Conservation (phyloP, 37 sponge, comb jelly and placozoan genomes). For the Oopsacas minuta region DNA sequence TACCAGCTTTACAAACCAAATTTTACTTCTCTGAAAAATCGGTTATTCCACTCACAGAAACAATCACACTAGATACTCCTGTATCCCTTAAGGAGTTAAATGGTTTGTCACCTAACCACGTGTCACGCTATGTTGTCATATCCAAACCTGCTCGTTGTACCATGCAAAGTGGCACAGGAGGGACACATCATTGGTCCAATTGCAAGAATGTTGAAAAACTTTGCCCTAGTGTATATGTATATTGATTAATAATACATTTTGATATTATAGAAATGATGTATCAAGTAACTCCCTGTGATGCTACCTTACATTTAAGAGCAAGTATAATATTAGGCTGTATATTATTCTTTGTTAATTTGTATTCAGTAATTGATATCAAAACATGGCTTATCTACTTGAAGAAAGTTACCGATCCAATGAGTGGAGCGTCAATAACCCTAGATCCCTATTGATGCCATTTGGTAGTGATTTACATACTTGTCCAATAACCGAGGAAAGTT, state of each 20-base stretch:
- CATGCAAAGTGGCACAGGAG: constrained; percentile 90
- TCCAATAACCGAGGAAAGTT: background rate
- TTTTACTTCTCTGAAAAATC: background rate
- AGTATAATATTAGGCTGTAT: too few relatives aligned
- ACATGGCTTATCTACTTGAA: background rate
- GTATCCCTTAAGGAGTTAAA: constrained; percentile 25
- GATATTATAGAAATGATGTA: too few relatives aligned
- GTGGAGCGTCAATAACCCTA: background rate
- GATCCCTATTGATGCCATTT: background rate
- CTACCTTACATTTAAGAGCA: too few relatives aligned
- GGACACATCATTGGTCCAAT: constrained; percentile 66
- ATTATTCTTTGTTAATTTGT: background rate
- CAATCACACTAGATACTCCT: background rate
- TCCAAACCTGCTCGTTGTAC: constrained; percentile 61
- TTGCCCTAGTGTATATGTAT: too few relatives aligned
- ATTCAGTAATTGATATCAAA: background rate
- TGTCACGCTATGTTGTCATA: constrained; percentile 63
- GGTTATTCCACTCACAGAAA: background rate
- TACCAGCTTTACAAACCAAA: too few relatives aligned
- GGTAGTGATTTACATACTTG: background rate
- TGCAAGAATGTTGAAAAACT: too few relatives aligned
- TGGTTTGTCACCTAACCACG: constrained; percentile 66
- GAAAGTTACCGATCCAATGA: background rate
- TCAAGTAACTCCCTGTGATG: too few relatives aligned
- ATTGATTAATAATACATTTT: too few relatives aligned